These are phyloP conservation scores for Rhingia campestris DNA, from an alignment of 2,888 invertebrate genomes.

Conservation along the genomic window DNA sequence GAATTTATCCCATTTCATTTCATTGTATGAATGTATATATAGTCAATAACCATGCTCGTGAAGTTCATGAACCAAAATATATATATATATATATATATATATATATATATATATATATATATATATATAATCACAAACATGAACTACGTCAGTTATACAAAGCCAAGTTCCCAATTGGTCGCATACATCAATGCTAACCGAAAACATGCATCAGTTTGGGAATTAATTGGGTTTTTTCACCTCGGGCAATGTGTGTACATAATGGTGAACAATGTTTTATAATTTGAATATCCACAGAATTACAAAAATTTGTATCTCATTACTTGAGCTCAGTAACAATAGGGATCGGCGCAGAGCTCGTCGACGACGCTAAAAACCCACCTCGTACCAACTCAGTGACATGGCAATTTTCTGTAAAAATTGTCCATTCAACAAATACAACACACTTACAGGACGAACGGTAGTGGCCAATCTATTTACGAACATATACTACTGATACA, in stretches of 20 bases:
- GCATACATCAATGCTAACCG: constrained; percentile 50
- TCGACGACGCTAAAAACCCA: constrained; percentile 27
- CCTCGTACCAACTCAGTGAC: constrained; percentile 49
- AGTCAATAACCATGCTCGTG: no score
- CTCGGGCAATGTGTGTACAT: constrained; percentile 40
- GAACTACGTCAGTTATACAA: not conserved
- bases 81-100: no score
- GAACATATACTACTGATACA: constrained; percentile 15
- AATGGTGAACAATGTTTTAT: constrained; percentile 46
- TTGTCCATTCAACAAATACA: constrained; percentile 7
- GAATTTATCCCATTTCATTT: no score
- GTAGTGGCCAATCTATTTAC: constrained; percentile 36
- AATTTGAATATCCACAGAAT: constrained; percentile 57
- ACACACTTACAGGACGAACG: constrained; percentile 22
- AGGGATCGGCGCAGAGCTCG: constrained; percentile 32
- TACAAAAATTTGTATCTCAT: constrained; percentile 70
- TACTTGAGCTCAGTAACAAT: constrained; percentile 43
- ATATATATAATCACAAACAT: not conserved
- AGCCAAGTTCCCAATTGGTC: not conserved
- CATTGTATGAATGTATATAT: no score
- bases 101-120: no score
- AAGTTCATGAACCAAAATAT: not conserved
- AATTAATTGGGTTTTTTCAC: constrained; percentile 61
- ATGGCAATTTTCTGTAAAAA: constrained; percentile 50
- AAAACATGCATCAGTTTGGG: constrained; percentile 55